A percentile compares a stretch with the other conserved stretches of the same genome.
phyloP scores from a whole-genome alignment of 92 coral and sea anemone genomes.

The Isaurus tuberculatus region DNA sequence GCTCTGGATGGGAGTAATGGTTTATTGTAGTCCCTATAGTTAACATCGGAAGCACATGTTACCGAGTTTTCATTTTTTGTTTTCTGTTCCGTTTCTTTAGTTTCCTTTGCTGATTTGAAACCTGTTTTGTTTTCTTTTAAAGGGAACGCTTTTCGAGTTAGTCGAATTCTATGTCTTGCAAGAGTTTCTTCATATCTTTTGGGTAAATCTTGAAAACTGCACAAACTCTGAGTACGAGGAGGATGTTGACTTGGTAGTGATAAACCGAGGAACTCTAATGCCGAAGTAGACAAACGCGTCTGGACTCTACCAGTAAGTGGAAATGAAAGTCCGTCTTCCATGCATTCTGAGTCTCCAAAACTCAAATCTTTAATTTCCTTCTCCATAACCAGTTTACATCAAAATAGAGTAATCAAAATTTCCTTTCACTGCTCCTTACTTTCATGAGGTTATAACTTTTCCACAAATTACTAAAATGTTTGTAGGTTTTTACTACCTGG shows the following conservation, averaged over 20 bases:
- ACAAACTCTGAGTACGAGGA: slow-evolving; percentile 9
- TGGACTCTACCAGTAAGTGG: not conserved
- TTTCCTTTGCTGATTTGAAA: not conserved
- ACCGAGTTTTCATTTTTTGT: not conserved
- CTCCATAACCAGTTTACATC: not conserved
- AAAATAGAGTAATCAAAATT: too few relatives aligned
- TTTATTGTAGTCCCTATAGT: not conserved
- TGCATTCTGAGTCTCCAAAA: not conserved
- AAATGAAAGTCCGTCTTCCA: not conserved
- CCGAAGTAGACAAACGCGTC: not conserved
- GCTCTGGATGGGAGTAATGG: not conserved
- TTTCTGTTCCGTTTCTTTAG: not conserved
- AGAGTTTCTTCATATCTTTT: slow-evolving; percentile 72
- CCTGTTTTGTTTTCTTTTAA: not conserved
- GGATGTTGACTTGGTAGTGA: not conserved
- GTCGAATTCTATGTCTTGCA: slow-evolving; percentile 66
- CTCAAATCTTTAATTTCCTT: not conserved
- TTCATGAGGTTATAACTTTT: too few relatives aligned
- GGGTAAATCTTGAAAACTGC: slow-evolving; percentile 51
- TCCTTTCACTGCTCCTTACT: too few relatives aligned
- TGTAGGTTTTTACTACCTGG: too few relatives aligned
- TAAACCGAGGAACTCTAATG: slow-evolving; percentile 25
- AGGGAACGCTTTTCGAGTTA: slow-evolving; percentile 67
- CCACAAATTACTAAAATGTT: too few relatives aligned
- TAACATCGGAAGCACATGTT: not conserved